Evolutionary conservation across 2,113 vertebrate species (phyloP), one percentile per base, ranked within the genome.

Genomic region (Malurus alboscapulatus): DNA sequence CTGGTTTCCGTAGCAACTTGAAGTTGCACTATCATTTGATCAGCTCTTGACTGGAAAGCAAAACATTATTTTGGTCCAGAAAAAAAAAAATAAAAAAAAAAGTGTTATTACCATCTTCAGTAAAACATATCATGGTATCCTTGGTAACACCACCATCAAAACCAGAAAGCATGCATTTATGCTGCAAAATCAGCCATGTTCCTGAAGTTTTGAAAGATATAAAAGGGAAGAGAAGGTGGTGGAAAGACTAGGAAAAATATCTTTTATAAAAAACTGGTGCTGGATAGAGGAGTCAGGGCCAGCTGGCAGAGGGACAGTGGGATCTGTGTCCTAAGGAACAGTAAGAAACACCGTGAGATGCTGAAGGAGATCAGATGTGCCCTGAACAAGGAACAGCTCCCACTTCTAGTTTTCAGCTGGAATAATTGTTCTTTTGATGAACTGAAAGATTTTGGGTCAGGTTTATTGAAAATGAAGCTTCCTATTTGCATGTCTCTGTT

Each of bases 1-100:
- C 18, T 88, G 36, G 69, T 95, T 93, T 80, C 96, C 50, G 7
- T 89, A 89, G 87, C 48, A 94, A 91, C 77, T 22, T 79, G 20
- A 88, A 92, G 36, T 72, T 29, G 1, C 14, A 12, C 30, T 84
- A 65, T 88, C 87, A 79, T 94, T 94, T 79, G 40, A 84, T 84
- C 65, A 65, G 22, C n/a, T 88, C 58, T 88, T 88, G 48, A 72
- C 59, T 84, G 13, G 53, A 91, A 88, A 93, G 13, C 7, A 88
- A 81, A 74, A 86, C 50, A 53, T 50, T 66, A 29, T 54, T 89
- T 85, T 84, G 22, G 45, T 88, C 30, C 69, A 74, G 51, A n/a
- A 83, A 90, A 68, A 1, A 26, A 91, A 55, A 86, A 91, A 55
- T 82, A 48, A 79, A 79, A 54, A 34, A 68, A 27, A 34, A 38